Evolutionary conservation across 2,113 vertebrate genomes (phyloP).

Genomic region (Kryptolebias marmoratus): DNA sequence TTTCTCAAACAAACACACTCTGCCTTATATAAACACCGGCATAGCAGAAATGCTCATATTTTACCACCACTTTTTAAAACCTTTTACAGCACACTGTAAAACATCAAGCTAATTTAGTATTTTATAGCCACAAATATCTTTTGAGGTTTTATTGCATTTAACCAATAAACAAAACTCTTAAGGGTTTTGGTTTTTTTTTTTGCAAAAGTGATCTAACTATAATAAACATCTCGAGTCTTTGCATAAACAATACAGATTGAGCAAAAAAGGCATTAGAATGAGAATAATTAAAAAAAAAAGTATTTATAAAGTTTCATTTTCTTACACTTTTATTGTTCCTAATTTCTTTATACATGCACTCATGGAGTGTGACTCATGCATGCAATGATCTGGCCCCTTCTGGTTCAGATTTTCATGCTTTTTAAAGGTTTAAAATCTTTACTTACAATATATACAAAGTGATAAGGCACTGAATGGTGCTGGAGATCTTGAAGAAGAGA

Average conservation of each 20-base stretch:
- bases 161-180: neutral
- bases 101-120: neutral
- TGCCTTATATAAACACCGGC: constrained; percentile 15
- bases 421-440: too few species aligned
- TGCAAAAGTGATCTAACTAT: neutral
- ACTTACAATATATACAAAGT: too few species aligned
- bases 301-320: too few species aligned
- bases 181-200: neutral
- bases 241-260: neutral
- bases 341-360: too few species aligned
- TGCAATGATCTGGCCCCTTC: too few species aligned
- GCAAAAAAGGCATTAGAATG: neutral
- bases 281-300: too few species aligned
- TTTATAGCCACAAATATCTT: too few species aligned
- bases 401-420: too few species aligned
- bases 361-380: too few species aligned
- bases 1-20: constrained; percentile 35
- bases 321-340: too few species aligned
- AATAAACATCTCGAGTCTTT: neutral
- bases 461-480: too few species aligned
- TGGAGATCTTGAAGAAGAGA: too few species aligned
- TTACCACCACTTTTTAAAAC: neutral
- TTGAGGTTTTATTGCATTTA: neutral
- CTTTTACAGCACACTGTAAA: neutral
- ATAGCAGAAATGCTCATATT: constrained; percentile 2